A percentile compares a stretch with the other conserved stretches of the same genome.
Conservation (phyloP, 2,888 invertebrate species). For the Eilema sororculum region DNA sequence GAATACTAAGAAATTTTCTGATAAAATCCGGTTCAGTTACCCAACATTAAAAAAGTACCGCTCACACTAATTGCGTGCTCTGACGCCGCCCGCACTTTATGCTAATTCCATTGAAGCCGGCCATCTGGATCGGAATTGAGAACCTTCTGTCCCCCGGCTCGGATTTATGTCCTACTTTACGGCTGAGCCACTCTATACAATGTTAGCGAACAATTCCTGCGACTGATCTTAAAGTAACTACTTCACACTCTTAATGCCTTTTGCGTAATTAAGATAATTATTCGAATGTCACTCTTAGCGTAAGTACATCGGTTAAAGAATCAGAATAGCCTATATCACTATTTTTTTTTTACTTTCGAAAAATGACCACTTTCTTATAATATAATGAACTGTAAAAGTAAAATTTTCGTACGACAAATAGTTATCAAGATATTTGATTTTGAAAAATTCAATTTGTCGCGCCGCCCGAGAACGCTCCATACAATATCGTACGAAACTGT, state of each 20-base stretch:
- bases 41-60: background rate
- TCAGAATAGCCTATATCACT: too few relatives aligned
- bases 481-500: too few relatives aligned
- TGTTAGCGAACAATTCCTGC: slow-evolving; percentile 24
- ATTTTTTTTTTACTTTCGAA: too few relatives aligned
- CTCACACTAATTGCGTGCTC: slow-evolving; percentile 45
- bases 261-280: slow-evolving; percentile 9
- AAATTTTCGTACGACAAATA: too few relatives aligned
- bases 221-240: slow-evolving; percentile 24
- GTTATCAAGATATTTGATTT: too few relatives aligned
- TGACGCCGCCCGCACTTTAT: slow-evolving; percentile 40
- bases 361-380: too few relatives aligned
- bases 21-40: background rate
- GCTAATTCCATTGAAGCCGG: slow-evolving; percentile 50
- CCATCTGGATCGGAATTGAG: slow-evolving; percentile 44
- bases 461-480: too few relatives aligned
- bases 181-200: slow-evolving; percentile 13
- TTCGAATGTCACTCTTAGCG: background rate
- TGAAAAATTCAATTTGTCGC: too few relatives aligned
- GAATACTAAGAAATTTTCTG: background rate
- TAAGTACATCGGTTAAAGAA: background rate
- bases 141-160: slow-evolving; percentile 16
- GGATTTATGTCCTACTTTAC: slow-evolving; percentile 37
- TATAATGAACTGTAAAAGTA: too few relatives aligned
- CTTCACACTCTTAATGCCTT: slow-evolving; percentile 19